Evolutionary conservation across 2,888 invertebrate species (phyloP).

Genomic region (Ochropacha duplaris): DNA sequence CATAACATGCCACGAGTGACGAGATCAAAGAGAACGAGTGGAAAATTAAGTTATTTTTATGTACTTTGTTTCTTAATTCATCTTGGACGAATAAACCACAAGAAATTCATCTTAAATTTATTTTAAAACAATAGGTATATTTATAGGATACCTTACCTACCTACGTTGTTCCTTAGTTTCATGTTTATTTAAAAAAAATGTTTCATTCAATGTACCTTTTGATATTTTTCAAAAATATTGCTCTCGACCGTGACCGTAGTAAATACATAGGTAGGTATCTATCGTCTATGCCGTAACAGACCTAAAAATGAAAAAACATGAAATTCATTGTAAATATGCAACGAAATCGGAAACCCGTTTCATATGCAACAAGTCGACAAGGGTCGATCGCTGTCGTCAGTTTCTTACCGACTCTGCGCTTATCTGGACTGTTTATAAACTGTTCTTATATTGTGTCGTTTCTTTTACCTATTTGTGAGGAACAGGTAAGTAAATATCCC

Average conservation of each 20-base stretch:
- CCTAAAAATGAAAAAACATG: slow-evolving; percentile 53
- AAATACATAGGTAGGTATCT: too few relatives aligned
- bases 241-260: too few relatives aligned
- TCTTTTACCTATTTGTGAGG: neutral
- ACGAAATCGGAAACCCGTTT: slow-evolving; percentile 72
- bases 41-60: neutral
- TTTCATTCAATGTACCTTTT: neutral
- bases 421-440: slow-evolving; percentile 25
- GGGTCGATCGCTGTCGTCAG: slow-evolving; percentile 45
- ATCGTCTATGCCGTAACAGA: slow-evolving; percentile 28
- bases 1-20: slow-evolving; percentile 15
- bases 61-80: neutral
- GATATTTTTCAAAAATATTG: too few relatives aligned
- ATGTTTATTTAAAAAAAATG: too few relatives aligned
- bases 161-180: too few relatives aligned
- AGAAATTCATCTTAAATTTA: too few relatives aligned
- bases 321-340: slow-evolving; percentile 76
- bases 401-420: slow-evolving; percentile 37
- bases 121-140: too few relatives aligned
- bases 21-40: slow-evolving; percentile 1
- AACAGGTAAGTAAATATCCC: neutral
- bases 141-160: too few relatives aligned
- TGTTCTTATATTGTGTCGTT: slow-evolving; percentile 8
- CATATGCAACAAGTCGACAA: slow-evolving; percentile 57
- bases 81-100: neutral